phyloP scores from a whole-genome alignment of 2,797 vertebrate genomes.

The Poeciliopsis infans region DNA sequence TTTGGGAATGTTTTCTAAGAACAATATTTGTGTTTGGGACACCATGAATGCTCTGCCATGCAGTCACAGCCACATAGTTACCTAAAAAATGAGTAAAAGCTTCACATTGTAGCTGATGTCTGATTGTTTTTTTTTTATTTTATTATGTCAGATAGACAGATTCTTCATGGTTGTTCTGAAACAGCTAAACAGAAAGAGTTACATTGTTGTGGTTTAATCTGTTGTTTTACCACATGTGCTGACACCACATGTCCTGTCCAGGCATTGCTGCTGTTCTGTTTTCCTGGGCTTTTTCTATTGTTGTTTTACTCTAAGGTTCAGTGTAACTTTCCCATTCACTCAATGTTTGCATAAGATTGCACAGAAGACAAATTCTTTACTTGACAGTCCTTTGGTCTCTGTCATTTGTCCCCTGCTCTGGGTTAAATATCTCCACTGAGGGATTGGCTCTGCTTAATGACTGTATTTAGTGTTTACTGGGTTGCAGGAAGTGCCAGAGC shows the following conservation, averaged over 20 bases:
- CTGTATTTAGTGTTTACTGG: slow-evolving; percentile 72
- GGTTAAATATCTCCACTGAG: slow-evolving; percentile 32
- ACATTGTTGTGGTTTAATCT: background rate
- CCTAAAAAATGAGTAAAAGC: no score
- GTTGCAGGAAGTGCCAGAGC: slow-evolving; percentile 75
- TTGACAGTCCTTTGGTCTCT: slow-evolving; percentile 1
- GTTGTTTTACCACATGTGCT: background rate
- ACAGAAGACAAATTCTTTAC: background rate
- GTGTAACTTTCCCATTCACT: slow-evolving; percentile 14
- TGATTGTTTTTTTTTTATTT: no score
- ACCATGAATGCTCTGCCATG: no score
- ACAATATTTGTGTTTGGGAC: no score
- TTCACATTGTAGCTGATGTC: background rate
- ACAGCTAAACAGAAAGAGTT: background rate
- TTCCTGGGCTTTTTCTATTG: background rate
- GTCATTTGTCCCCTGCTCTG: slow-evolving; percentile 6
- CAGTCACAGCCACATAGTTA: no score
- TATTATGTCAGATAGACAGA: background rate
- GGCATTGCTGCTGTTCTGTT: background rate
- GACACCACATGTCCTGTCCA: background rate
- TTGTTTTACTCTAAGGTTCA: background rate
- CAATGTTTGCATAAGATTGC: slow-evolving; percentile 10
- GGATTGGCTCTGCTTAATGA: slow-evolving; percentile 58
- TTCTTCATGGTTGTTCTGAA: background rate
- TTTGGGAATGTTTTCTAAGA: no score